Percentiles rank a stretch among this genome's conserved stretches.
phyloP scores from a whole-genome alignment of 2,797 vertebrate species.

The Bufotes viridis region DNA sequence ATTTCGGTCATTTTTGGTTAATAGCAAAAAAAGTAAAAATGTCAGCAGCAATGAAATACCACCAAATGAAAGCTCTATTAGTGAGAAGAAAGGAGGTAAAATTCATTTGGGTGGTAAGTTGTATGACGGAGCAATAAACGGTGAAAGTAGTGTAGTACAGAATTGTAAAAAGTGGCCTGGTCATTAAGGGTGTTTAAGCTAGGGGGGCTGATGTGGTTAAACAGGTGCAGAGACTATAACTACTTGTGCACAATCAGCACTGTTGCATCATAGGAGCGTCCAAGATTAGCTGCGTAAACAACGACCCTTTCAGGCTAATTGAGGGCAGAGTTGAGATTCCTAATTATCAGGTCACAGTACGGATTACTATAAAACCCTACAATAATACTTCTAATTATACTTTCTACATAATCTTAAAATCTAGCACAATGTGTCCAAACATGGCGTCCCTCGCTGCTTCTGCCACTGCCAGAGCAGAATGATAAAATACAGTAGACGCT shows the following conservation, averaged over 20 bases:
- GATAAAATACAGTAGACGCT: background rate
- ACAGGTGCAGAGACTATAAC: no score
- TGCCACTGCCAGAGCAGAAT: background rate
- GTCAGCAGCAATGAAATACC: no score
- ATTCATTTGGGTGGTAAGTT: no score
- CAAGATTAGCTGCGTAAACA: background rate
- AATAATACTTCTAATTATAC: constrained; percentile 45
- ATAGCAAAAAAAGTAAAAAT: no score
- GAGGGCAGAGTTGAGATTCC: constrained; percentile 15
- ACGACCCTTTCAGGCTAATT: background rate
- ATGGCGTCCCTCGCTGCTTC: background rate
- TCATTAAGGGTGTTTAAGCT: no score
- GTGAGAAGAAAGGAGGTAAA: no score
- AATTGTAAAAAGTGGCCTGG: no score
- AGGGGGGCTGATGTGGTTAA: no score
- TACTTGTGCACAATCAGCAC: background rate
- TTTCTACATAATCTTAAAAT: constrained; percentile 19
- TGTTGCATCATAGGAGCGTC: background rate
- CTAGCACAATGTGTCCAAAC: background rate
- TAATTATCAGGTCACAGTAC: constrained; percentile 21
- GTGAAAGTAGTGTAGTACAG: no score
- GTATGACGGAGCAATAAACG: no score
- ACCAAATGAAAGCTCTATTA: no score
- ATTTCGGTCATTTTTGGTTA: no score
- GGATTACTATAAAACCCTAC: constrained; percentile 30